These are phyloP conservation scores for Lycia hirtaria DNA, from an alignment of 2,888 invertebrate genomes.

Conservation along the genomic window DNA sequence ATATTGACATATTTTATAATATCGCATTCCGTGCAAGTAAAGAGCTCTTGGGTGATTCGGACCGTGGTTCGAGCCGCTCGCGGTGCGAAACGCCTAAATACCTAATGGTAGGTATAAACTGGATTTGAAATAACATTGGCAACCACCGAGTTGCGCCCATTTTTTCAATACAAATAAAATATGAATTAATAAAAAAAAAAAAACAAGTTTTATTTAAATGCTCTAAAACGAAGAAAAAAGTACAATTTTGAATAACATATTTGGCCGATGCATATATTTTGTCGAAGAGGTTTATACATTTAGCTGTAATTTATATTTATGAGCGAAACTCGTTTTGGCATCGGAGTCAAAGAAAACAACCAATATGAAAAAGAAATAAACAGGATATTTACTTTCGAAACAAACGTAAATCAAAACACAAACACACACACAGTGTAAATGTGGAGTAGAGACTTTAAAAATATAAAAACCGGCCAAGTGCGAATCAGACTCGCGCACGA, in stretches of 20 bases:
- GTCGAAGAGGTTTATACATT: slow-evolving; percentile 5
- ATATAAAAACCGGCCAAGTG: too few relatives aligned
- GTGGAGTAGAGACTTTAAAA: not conserved
- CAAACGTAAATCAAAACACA: slow-evolving; percentile 2
- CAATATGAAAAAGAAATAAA: slow-evolving; percentile 4
- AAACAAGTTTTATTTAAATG: not conserved
- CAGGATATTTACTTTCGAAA: slow-evolving; percentile 20
- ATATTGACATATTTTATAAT: too few relatives aligned
- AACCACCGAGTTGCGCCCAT: too few relatives aligned
- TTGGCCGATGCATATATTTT: slow-evolving; percentile 7
- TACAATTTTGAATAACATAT: slow-evolving; percentile 8
- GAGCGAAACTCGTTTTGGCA: slow-evolving; percentile 22
- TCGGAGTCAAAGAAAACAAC: slow-evolving; percentile 12
- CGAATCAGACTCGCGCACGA: too few relatives aligned
- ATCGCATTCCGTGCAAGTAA: too few relatives aligned
- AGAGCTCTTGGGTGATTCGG: too few relatives aligned
- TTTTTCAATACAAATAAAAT: too few relatives aligned
- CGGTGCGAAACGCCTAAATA: too few relatives aligned
- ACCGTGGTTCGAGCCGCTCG: too few relatives aligned
- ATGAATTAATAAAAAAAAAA: not conserved
- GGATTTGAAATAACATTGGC: too few relatives aligned
- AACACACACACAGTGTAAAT: not conserved
- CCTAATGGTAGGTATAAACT: too few relatives aligned
- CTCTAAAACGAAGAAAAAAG: too few relatives aligned
- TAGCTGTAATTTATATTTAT: slow-evolving; percentile 12